Evolutionary conservation across 1,140 invertebrate species (phyloP), one percentile per base, ranked within the genome.

Genomic region (Drosophila sechellia): DNA sequence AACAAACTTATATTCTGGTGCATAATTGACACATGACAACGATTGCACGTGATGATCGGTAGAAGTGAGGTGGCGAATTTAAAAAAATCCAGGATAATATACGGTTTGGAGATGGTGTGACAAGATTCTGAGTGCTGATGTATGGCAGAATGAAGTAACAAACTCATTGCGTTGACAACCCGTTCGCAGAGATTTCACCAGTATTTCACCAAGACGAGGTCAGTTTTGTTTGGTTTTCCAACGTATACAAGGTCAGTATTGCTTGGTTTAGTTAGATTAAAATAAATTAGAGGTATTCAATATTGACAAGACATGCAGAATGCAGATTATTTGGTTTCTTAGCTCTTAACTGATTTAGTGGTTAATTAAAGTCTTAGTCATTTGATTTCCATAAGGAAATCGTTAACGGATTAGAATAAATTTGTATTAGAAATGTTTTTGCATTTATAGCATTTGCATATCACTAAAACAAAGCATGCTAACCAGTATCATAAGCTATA

Each of bases 101-200:
- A 65, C 50, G 70, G 17, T 39, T 69, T 40, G 40, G 17, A 54
- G 46, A 68, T 40, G 45, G n/a, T 20, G 64, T 69, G 49, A 70
- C 25, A 48, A 39, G 12, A 40, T 56, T 56, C 42, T 48, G 50
- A 25, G 42, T 69, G 66, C 20, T 35, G 50, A 69, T 69, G 65
- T 64, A 50, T 55, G 49, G 25, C 37, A 68, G 46, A 39, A 66
- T 68, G 65, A 45, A 53, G 27, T 45, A 54, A 53, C 61, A 6
- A 39, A 53, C 48, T 60, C 11, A 31, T 40, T 34, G 25, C 12
- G 6, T 43, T 5, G 20, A 35, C 31, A 49, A 22, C 80, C 85
- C 80, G 72, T 80, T 84, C 66, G 15, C 56, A 64, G 81, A 84
- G 81, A 60, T 80, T 85, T 84, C 39, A 45, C 48, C 11, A 35